Evolutionary conservation across 2,888 invertebrate genomes (phyloP).

Genomic region (Neocrepidodera transversa): DNA sequence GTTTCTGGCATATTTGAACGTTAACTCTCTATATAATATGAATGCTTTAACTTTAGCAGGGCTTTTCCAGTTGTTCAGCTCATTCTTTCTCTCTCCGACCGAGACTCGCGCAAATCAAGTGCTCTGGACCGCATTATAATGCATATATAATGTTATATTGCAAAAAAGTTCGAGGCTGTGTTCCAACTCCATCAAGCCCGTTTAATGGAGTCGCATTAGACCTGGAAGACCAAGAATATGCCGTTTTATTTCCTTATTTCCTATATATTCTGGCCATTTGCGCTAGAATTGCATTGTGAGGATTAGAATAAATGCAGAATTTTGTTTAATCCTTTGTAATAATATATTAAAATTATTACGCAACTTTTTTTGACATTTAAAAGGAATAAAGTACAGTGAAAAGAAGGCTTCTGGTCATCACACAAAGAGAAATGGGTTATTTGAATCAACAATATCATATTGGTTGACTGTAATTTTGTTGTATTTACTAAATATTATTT

Average conservation of each 20-base stretch:
- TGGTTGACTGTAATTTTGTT: no score
- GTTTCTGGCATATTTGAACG: slow-evolving; percentile 62
- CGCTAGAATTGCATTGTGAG: not conserved
- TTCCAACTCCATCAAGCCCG: slow-evolving; percentile 31
- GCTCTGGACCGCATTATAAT: slow-evolving; percentile 58
- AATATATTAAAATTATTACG: no score
- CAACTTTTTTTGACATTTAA: no score
- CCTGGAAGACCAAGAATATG: not conserved
- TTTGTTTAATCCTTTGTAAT: no score
- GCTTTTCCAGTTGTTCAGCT: slow-evolving; percentile 55
- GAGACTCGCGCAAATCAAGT: slow-evolving; percentile 44
- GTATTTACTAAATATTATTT: no score
- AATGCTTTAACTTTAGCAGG: slow-evolving; percentile 60
- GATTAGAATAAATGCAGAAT: not conserved
- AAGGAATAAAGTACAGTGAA: no score
- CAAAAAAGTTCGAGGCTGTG: slow-evolving; percentile 56
- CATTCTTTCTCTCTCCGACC: slow-evolving; percentile 49
- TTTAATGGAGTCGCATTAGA: slow-evolving; percentile 22
- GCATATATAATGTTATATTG: slow-evolving; percentile 62
- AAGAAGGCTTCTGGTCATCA: no score
- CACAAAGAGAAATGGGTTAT: no score
- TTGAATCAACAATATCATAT: no score
- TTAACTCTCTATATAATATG: slow-evolving; percentile 61
- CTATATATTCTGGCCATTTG: not conserved
- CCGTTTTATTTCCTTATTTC: not conserved